Evolutionary conservation across 1,140 invertebrate genomes (phyloP).

Genomic region (Tachypleus tridentatus): DNA sequence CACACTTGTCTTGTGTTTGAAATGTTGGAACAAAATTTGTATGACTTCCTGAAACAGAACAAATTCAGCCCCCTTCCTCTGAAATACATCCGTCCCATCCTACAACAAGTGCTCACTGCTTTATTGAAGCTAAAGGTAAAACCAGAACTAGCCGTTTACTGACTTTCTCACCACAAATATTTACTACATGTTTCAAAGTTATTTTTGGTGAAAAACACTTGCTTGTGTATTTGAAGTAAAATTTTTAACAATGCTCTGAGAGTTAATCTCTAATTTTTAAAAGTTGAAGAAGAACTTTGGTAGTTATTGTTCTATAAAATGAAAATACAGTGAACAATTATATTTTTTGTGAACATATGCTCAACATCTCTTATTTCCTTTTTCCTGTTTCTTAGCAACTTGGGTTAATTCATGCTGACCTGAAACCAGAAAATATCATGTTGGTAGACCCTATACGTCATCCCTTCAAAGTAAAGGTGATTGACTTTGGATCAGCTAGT

Average conservation of each 20-base stretch:
- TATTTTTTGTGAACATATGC: too few species aligned
- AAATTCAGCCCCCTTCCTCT: slow-evolving; percentile 96
- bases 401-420: slow-evolving; percentile 95
- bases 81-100: slow-evolving; percentile 94
- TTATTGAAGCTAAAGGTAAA: slow-evolving; percentile 79
- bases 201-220: too few species aligned
- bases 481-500: slow-evolving; percentile 97
- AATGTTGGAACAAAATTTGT: slow-evolving; percentile 98
- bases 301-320: too few species aligned
- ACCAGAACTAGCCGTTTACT: not conserved
- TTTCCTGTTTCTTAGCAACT: slow-evolving; percentile 50
- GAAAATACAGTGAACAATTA: too few species aligned
- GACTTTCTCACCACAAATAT: not conserved
- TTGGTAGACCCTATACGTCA: slow-evolving; percentile 92
- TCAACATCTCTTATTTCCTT: slow-evolving; percentile 1
- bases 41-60: slow-evolving; percentile 99
- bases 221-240: too few species aligned
- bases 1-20: slow-evolving; percentile 99
- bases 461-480: slow-evolving; percentile 73
- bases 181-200: too few species aligned
- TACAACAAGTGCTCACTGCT: slow-evolving; percentile 95
- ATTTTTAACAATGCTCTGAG: too few species aligned
- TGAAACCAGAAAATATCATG: slow-evolving; percentile 99
- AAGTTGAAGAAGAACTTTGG: too few species aligned
- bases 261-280: too few species aligned